A percentile compares a stretch with the other conserved stretches of the same genome.
These are phyloP conservation scores for Crocuta crocuta DNA, from an alignment of 2,113 vertebrate species.

Conservation along the genomic window DNA sequence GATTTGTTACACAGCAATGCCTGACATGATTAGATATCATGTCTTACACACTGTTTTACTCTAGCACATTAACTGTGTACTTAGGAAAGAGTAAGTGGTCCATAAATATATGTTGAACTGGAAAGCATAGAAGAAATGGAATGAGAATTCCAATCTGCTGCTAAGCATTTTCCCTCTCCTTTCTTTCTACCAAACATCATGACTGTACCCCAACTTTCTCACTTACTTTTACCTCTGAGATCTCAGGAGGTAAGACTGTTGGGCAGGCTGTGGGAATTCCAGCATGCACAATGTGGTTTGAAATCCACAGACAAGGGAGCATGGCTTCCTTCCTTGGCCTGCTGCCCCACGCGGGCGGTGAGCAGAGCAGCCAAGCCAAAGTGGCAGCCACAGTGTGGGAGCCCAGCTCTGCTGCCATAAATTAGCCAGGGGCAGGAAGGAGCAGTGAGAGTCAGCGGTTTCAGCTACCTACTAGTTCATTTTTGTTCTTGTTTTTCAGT, in stretches of 20 bases:
- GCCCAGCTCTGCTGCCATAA: conserved; percentile 71
- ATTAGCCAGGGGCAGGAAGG: conserved; percentile 73
- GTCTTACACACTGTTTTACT: not conserved
- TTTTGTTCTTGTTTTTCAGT: conserved; percentile 85
- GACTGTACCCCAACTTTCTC: not conserved
- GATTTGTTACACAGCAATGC: not conserved
- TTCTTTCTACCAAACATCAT: not conserved
- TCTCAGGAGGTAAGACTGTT: conserved; percentile 18
- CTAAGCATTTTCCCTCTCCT: not conserved
- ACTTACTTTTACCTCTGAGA: conserved; percentile 21
- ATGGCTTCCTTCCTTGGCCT: conserved; percentile 68
- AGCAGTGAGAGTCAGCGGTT: conserved; percentile 77
- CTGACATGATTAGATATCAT: not conserved
- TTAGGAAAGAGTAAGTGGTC: not conserved
- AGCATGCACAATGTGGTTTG: conserved; percentile 60
- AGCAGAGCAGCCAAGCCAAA: conserved; percentile 73
- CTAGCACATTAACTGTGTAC: not conserved
- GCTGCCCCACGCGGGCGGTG: conserved; percentile 41
- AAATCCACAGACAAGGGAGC: conserved; percentile 66
- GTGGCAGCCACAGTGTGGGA: conserved; percentile 67
- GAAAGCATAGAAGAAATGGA: not conserved
- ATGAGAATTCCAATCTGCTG: not conserved
- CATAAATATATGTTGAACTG: not conserved
- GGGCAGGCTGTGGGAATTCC: conserved; percentile 47
- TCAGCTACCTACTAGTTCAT: conserved; percentile 82